These are phyloP conservation scores for Phocoena sinus DNA, from an alignment of 2,113 vertebrate genomes.

Conservation along the genomic window DNA sequence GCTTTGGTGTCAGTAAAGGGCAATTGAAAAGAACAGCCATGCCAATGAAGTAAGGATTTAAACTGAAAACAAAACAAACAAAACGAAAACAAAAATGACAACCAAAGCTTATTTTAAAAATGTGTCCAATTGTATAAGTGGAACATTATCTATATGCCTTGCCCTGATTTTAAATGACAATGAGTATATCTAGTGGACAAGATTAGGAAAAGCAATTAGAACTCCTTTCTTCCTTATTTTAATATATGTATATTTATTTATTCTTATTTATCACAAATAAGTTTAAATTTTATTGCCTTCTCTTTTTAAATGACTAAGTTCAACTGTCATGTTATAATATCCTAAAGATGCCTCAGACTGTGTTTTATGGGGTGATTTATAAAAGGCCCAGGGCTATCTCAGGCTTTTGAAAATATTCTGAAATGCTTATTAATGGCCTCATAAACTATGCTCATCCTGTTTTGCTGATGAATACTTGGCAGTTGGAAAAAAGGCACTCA, in stretches of 20 bases:
- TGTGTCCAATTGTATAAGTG: not conserved
- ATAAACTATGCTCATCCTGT: not conserved
- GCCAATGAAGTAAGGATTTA: accelerated
- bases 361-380: slow-evolving; percentile 51
- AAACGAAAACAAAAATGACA: too few species aligned
- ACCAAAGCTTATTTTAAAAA: not conserved
- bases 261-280: slow-evolving; percentile 22
- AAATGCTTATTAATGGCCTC: not conserved
- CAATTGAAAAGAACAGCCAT: not conserved
- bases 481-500: not conserved
- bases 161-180: not conserved
- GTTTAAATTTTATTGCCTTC: not conserved
- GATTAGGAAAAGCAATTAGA: not conserved
- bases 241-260: slow-evolving; percentile 22
- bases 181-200: not conserved
- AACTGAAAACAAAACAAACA: not conserved
- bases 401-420: slow-evolving; percentile 17
- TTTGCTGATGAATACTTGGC: not conserved
- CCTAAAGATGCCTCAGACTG: slow-evolving; percentile 35
- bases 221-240: not conserved
- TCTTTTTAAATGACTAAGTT: slow-evolving; percentile 36
- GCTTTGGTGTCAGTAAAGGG: not conserved
- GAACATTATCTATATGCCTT: not conserved
- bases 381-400: slow-evolving; percentile 14
- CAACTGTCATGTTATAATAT: slow-evolving; percentile 14